Evolutionary conservation across 2,888 invertebrate species (phyloP), one percentile per base, ranked within the genome.

Genomic region (Lasioglossum malachurum): DNA sequence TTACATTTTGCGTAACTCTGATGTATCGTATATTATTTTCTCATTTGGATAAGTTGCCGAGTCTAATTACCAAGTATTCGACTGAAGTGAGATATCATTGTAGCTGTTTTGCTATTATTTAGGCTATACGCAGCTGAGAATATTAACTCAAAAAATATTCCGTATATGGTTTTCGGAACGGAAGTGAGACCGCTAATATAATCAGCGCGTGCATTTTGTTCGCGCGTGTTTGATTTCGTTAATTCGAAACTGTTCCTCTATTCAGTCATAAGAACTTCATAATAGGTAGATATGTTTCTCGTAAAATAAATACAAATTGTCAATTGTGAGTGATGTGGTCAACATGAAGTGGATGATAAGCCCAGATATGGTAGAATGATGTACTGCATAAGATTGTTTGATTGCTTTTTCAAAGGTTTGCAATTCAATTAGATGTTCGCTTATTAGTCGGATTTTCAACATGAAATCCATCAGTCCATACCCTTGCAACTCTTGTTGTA

Each of bases 171-270:
- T 69, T 69, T 12, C 23, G 35, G 67, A 38, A 38, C 67, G 67
- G 67, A 69, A 69, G 67, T 10, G 19, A 4, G 23, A 69, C 67
- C 67, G 67, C 67, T 69, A 69, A 46, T 46, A 46, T 46, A 46
- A 38, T 38, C 67, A 35, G 38, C 67, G 67, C 67, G 67, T 69
- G 67, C 67, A 23, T 67, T 67, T 67, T 38, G 8, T 69, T 38
- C 38, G 35, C 10, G 38, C 67, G 67, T 69, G 67, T 69, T 38
- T 23, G 35, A 69, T 69, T 69, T 69, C 10, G 38, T 69, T 69
- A 69, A 69, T 69, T 69, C 10, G 67, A 69, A 64, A 64, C 64
- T 60, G 60, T 64, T 31, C 4, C 57, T n/a, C 3, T 64, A 31
- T 16, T 3, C 27, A 5, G 31, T 31, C 60, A 4, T n/a, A n/a